phyloP scores from a whole-genome alignment of 1,140 invertebrate genomes.

The Drosophila nikananu region DNA sequence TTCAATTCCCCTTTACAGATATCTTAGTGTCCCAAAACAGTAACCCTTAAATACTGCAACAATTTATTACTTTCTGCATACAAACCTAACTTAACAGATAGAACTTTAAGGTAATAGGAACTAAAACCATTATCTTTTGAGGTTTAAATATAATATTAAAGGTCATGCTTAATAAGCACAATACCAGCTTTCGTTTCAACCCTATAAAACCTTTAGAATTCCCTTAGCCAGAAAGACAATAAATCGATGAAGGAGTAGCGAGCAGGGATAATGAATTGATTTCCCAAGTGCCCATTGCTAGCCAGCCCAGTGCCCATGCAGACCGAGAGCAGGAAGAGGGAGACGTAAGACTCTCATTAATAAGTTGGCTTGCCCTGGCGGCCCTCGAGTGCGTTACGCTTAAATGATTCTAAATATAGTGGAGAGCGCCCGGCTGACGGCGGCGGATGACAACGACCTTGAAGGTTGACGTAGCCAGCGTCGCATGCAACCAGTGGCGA shows the following conservation, averaged over 20 bases:
- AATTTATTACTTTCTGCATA: not conserved
- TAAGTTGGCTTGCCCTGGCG: conserved; percentile 28
- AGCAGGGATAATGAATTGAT: conserved; percentile 13
- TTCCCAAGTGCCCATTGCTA: conserved; percentile 6
- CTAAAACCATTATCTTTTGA: no score
- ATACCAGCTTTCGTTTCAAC: not conserved
- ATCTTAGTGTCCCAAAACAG: no score
- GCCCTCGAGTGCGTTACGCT: conserved; percentile 64
- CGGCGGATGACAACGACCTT: conserved; percentile 51
- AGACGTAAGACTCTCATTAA: conserved; percentile 26
- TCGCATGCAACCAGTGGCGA: conserved; percentile 72
- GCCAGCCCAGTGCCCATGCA: not conserved
- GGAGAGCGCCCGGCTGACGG: conserved; percentile 42
- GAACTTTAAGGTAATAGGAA: not conserved
- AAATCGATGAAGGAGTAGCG: conserved; percentile 7
- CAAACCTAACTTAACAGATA: not conserved
- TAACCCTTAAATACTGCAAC: not conserved
- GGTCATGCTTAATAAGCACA: not conserved
- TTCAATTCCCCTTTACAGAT: not conserved
- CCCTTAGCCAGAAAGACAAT: not conserved
- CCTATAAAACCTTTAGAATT: not conserved
- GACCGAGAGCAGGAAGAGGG: no score
- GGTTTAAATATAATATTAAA: not conserved
- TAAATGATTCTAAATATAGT: conserved; percentile 75
- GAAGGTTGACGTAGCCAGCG: conserved; percentile 36